phyloP scores from a whole-genome alignment of 1,140 invertebrate genomes.

The Schlechtendalia chinensis region DNA sequence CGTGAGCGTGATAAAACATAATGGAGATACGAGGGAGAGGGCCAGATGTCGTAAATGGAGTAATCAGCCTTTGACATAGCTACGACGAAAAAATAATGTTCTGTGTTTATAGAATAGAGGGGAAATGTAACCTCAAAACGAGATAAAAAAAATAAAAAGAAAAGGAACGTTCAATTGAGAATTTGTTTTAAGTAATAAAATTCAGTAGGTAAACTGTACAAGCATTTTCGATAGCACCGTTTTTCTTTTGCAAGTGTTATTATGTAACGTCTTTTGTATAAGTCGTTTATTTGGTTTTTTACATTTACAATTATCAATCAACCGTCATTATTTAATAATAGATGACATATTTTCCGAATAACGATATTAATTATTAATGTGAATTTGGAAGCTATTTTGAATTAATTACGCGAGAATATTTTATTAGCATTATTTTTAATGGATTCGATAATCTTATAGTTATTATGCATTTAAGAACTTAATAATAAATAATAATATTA shows the following conservation, averaged over 20 bases:
- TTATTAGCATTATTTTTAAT: too few species aligned
- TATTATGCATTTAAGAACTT: too few species aligned
- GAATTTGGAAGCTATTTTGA: too few species aligned
- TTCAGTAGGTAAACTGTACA: neutral
- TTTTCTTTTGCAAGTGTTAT: neutral
- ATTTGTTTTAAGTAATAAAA: slow-evolving; percentile 30
- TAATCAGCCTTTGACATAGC: slow-evolving; percentile 12
- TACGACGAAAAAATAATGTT: slow-evolving; percentile 24
- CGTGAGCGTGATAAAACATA: slow-evolving; percentile 12
- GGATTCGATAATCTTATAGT: too few species aligned
- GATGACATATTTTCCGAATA: neutral
- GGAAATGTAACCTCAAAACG: slow-evolving; percentile 2
- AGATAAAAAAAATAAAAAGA: slow-evolving; percentile 13
- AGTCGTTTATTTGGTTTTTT: too few species aligned
- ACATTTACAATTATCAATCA: neutral
- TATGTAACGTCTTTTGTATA: neutral
- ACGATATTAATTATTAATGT: too few species aligned
- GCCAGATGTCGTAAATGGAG: slow-evolving; percentile 37
- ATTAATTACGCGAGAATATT: too few species aligned
- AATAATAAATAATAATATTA: too few species aligned
- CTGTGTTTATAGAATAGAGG: neutral
- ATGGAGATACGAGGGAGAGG: neutral
- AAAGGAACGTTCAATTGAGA: neutral
- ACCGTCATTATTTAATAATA: neutral
- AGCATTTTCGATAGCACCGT: neutral